These are phyloP conservation scores for Drosophila pseudoobscura DNA, from an alignment of 1,140 invertebrate species.

Conservation along the genomic window DNA sequence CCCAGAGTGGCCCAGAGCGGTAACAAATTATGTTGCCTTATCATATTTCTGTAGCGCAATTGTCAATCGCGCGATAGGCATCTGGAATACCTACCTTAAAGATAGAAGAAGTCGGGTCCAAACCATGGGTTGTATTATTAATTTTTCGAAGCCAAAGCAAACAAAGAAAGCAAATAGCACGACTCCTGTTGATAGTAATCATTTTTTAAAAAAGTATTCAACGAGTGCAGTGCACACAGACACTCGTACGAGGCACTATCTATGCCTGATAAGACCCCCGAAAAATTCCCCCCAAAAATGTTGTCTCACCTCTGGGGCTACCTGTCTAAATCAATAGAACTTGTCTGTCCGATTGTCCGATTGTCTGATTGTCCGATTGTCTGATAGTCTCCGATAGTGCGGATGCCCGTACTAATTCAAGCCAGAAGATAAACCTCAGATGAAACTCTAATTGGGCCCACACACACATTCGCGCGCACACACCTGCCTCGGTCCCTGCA, in stretches of 20 bases:
- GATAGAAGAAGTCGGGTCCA: constrained; percentile 22
- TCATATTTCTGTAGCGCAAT: constrained; percentile 70
- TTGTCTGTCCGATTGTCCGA: constrained; percentile 16
- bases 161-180: constrained; percentile 44
- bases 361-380: no score
- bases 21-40: constrained; percentile 71
- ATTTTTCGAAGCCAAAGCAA: constrained; percentile 50
- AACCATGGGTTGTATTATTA: constrained; percentile 40
- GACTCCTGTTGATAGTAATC: constrained; percentile 46
- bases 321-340: constrained; percentile 52
- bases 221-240: constrained; percentile 55
- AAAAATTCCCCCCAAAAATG: constrained; percentile 41
- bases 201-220: constrained; percentile 40
- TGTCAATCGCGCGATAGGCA: constrained; percentile 75
- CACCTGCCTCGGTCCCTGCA: constrained; percentile 13
- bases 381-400: background rate
- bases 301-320: constrained; percentile 21
- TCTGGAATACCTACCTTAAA: constrained; percentile 41
- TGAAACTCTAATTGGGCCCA: constrained; percentile 39
- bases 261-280: constrained; percentile 46
- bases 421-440: constrained; percentile 38
- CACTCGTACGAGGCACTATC: constrained; percentile 17
- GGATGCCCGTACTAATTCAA: constrained; percentile 24
- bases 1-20: background rate
- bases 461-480: constrained; percentile 15